Conservation (phyloP, 2,888 invertebrate genomes). For the Doris montereyensis region DNA sequence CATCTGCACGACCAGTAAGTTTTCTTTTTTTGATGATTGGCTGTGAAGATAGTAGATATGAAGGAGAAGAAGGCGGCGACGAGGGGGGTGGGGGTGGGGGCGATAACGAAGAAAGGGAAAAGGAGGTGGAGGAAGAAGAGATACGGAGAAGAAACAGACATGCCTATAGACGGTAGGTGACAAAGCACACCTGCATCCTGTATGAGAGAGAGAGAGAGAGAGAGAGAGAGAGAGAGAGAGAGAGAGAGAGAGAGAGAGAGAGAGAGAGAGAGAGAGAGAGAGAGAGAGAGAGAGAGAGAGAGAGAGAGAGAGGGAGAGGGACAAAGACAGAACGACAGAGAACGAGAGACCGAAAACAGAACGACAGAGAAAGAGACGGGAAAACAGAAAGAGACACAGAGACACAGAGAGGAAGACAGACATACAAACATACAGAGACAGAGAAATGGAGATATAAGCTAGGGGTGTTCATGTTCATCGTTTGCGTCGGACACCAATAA, state of each 20-base stretch:
- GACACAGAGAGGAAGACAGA: not conserved
- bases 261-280: not conserved
- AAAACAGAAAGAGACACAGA: constrained; percentile 10
- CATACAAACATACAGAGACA: not conserved
- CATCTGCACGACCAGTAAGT: no score
- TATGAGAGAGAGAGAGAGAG: constrained; percentile 13
- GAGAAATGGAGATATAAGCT: constrained; percentile 16
- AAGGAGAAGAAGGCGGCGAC: no score
- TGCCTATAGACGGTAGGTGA: no score
- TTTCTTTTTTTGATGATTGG: no score
- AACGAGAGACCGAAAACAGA: not conserved
- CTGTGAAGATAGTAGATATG: no score
- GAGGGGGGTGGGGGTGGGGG: no score
- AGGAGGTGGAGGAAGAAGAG: no score
- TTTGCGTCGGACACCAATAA: no score
- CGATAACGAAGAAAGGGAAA: no score
- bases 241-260: constrained; percentile 15
- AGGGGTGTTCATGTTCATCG: no score
- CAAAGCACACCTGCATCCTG: no score
- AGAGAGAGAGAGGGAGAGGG: not conserved
- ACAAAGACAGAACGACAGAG: not conserved
- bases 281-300: constrained; percentile 12
- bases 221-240: constrained; percentile 9
- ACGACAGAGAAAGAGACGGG: constrained; percentile 14
- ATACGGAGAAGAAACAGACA: no score